Conservation (phyloP, 2,797 vertebrate genomes). For the Coluber constrictor region DNA sequence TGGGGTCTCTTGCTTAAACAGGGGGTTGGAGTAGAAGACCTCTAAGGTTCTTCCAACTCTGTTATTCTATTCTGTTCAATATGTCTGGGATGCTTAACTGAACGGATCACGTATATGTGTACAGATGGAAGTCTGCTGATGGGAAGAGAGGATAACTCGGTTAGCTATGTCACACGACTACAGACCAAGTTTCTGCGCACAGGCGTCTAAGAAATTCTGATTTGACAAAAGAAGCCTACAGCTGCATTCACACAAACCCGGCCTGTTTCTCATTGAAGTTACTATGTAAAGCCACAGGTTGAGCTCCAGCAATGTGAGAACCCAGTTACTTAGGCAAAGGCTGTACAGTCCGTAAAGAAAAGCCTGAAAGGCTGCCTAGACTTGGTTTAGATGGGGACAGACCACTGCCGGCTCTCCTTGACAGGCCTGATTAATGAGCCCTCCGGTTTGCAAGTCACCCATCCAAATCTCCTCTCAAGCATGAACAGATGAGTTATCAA, state of each 20-base stretch:
- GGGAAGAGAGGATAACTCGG: not conserved
- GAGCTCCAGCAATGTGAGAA: not conserved
- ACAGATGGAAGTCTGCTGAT: not conserved
- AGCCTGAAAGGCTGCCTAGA: not conserved
- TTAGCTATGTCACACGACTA: not conserved
- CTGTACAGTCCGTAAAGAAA: not conserved
- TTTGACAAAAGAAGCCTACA: not conserved
- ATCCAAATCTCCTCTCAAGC: not conserved
- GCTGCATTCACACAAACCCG: not conserved
- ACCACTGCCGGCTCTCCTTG: not conserved
- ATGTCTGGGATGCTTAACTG: not conserved
- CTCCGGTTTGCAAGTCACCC: not conserved
- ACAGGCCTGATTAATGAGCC: not conserved
- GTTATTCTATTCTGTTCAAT: too few relatives aligned
- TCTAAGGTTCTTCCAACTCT: too few relatives aligned
- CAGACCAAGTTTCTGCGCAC: not conserved
- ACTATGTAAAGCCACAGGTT: not conserved
- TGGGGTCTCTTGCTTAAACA: too few relatives aligned
- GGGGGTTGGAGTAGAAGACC: too few relatives aligned
- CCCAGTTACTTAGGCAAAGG: not conserved
- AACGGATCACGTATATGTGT: not conserved
- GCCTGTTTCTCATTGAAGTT: not conserved
- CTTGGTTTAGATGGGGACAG: not conserved
- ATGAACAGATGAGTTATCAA: not conserved
- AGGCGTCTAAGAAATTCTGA: not conserved